Conservation (phyloP, 2,888 invertebrate species). For the Leptinotarsa haldemani region DNA sequence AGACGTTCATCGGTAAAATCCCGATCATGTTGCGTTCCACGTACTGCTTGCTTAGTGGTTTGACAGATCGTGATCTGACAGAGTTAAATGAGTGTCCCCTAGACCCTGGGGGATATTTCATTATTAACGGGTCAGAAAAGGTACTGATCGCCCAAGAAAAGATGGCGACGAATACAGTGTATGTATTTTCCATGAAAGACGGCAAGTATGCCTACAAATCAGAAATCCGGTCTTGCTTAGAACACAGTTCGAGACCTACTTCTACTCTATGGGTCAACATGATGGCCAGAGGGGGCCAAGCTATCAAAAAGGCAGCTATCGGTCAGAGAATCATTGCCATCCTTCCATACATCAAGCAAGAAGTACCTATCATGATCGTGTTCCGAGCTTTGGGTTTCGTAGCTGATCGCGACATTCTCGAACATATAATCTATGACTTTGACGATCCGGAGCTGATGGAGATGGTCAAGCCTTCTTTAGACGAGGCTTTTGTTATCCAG, state of each 20-base stretch:
- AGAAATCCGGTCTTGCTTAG: slow-evolving; percentile 95
- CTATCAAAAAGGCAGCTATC: slow-evolving; percentile 98
- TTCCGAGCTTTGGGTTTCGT: slow-evolving; percentile 98
- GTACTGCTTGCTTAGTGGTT: slow-evolving; percentile 92
- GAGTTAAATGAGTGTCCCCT: slow-evolving; percentile 99
- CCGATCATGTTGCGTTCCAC: slow-evolving; percentile 99
- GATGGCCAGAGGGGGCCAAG: slow-evolving; percentile 99
- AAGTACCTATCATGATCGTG: slow-evolving; percentile 99
- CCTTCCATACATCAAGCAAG: slow-evolving; percentile 98
- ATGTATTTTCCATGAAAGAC: slow-evolving; percentile 99
- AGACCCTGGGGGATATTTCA: slow-evolving; percentile 99
- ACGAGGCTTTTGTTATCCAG: slow-evolving; percentile 99
- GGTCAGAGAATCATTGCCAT: slow-evolving; percentile 98
- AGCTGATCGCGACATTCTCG: slow-evolving; percentile 98
- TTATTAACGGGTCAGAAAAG: slow-evolving; percentile 97
- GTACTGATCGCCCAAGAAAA: slow-evolving; percentile 98
- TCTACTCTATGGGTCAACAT: slow-evolving; percentile 99
- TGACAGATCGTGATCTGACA: slow-evolving; percentile 98
- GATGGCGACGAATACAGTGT: slow-evolving; percentile 99
- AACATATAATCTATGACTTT: slow-evolving; percentile 99
- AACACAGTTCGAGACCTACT: slow-evolving; percentile 94
- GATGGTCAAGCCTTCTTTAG: slow-evolving; percentile 98
- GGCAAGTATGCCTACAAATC: slow-evolving; percentile 99
- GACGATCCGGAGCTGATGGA: slow-evolving; percentile 99
- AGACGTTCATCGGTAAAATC: slow-evolving; percentile 88